These are phyloP conservation scores for Oreocharis arfaki DNA, from an alignment of 2,113 vertebrate genomes.

Conservation along the genomic window DNA sequence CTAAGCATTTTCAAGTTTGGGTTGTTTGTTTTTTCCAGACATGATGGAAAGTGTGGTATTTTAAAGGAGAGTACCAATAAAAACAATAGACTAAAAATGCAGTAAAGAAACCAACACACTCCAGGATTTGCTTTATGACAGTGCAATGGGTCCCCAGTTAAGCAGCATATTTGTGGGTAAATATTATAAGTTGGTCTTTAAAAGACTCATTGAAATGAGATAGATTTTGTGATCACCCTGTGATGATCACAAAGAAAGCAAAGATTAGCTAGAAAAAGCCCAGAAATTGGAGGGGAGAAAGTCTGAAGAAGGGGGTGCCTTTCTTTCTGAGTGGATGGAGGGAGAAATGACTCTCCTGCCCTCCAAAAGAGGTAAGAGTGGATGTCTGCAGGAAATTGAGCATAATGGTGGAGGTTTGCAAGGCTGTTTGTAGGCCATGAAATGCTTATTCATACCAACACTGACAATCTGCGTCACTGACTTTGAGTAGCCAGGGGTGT, in stretches of 20 bases:
- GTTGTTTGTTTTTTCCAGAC: neutral
- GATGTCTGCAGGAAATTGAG: neutral
- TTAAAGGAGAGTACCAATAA: neutral
- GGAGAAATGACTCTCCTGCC: neutral
- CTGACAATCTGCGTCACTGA: fast-evolving
- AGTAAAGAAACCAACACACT: neutral
- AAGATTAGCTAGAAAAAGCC: neutral
- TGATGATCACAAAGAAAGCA: neutral
- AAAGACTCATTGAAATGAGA: neutral
- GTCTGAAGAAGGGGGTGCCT: neutral
- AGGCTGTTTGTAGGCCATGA: neutral
- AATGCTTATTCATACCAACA: neutral
- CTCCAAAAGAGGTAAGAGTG: neutral
- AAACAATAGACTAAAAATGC: neutral
- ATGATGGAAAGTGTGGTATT: neutral
- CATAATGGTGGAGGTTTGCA: neutral
- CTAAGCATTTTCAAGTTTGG: neutral
- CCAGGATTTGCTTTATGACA: neutral
- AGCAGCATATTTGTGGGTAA: neutral
- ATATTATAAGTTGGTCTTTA: neutral
- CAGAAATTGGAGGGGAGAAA: neutral
- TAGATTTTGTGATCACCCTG: neutral
- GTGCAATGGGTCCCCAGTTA: neutral
- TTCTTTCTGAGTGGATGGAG: neutral
- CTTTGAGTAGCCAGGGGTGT: neutral